Percentiles rank a stretch among this genome's conserved stretches.
These are phyloP conservation scores for Sciurus carolinensis DNA, from an alignment of 2,797 vertebrate species.

Conservation along the genomic window DNA sequence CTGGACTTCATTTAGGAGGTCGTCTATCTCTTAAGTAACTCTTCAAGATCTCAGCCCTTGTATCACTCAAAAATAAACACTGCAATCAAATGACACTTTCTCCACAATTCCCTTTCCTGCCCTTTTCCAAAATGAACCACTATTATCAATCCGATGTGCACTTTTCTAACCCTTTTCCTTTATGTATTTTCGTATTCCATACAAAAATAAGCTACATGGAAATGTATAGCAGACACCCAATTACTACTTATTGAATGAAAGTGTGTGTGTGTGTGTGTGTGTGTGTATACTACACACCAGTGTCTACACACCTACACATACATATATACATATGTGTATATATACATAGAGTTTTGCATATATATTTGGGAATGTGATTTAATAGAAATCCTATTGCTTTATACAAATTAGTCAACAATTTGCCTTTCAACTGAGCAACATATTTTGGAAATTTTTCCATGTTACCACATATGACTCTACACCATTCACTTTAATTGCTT, in stretches of 20 bases:
- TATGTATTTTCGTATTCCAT: background rate
- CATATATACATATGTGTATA: background rate
- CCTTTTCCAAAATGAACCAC: conserved; percentile 30
- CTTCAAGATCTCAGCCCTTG: background rate
- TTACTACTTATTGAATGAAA: background rate
- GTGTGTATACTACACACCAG: background rate
- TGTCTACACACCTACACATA: too few relatives aligned
- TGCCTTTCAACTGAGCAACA: conserved; percentile 28
- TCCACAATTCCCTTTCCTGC: background rate
- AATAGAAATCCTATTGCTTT: conserved; percentile 43
- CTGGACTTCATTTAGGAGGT: background rate
- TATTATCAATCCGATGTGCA: background rate
- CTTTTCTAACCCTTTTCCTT: background rate
- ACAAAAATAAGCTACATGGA: background rate
- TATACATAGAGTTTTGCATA: background rate
- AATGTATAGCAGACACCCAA: background rate
- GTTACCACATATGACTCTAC: background rate
- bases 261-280: background rate
- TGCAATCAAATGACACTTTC: background rate
- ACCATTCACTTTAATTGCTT: background rate
- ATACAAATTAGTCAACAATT: conserved; percentile 41
- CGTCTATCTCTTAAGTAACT: background rate
- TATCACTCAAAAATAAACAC: background rate
- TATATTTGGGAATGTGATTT: conserved; percentile 56
- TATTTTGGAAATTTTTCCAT: conserved; percentile 14